phyloP scores from a whole-genome alignment of 1,140 invertebrate genomes.

The Drosophila lacertosa region DNA sequence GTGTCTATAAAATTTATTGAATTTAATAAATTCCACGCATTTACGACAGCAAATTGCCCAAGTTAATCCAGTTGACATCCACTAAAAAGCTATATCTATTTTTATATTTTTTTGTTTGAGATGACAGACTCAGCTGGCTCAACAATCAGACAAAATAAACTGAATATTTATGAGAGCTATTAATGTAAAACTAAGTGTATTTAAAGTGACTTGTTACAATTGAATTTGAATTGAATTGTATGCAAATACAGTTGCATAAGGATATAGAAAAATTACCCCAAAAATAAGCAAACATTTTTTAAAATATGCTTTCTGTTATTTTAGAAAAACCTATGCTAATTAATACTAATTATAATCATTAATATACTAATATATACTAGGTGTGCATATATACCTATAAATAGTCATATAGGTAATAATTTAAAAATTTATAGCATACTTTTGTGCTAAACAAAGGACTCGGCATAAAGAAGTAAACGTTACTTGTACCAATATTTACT shows the following conservation, averaged over 20 bases:
- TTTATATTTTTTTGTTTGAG: neutral
- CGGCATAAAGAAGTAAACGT: neutral
- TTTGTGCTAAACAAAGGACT: conserved; percentile 4
- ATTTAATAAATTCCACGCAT: conserved; percentile 43
- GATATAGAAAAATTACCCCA: too few species aligned
- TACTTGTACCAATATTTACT: neutral
- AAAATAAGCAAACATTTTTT: too few species aligned
- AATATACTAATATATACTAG: too few species aligned
- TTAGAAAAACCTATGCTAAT: too few species aligned
- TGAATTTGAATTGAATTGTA: too few species aligned
- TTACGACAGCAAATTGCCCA: conserved; percentile 62
- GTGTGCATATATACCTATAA: too few species aligned
- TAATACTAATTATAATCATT: too few species aligned
- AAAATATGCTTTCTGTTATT: too few species aligned
- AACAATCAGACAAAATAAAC: conserved; percentile 11
- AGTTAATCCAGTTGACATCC: conserved; percentile 19
- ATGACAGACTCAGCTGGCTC: conserved; percentile 1
- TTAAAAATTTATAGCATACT: conserved; percentile 3
- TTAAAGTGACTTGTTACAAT: neutral
- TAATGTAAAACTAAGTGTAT: neutral
- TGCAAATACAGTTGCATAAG: too few species aligned
- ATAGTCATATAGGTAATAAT: too few species aligned
- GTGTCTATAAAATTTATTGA: conserved; percentile 52
- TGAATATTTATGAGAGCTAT: conserved; percentile 1
- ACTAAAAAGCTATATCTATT: conserved; percentile 1